Evolutionary conservation across 2,797 vertebrate species (phyloP).

Genomic region (Brachyrhaphis roseni): DNA sequence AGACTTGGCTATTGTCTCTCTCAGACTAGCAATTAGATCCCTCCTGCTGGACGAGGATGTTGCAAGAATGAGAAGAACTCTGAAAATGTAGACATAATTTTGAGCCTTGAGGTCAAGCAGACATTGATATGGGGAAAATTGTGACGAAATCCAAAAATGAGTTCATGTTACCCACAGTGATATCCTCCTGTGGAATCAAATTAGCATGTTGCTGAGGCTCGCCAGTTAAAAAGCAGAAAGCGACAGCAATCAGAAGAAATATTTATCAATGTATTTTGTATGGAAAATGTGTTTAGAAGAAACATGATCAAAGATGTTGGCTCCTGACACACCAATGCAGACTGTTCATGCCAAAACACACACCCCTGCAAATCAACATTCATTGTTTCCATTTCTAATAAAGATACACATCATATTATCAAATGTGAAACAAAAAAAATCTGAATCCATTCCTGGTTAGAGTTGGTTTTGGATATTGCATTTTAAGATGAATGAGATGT

Average conservation of each 20-base stretch:
- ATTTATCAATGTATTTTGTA: neutral
- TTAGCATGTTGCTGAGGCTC: neutral
- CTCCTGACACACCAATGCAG: neutral
- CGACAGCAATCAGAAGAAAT: neutral
- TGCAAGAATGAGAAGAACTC: neutral
- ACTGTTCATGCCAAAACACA: neutral
- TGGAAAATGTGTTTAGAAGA: neutral
- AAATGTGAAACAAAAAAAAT: neutral
- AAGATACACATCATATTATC: neutral
- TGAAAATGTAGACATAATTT: neutral
- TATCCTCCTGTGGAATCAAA: neutral
- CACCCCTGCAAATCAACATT: neutral
- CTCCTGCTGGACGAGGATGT: neutral
- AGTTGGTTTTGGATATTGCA: neutral
- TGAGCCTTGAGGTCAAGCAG: neutral
- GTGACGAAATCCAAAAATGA: neutral
- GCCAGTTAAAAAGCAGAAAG: neutral
- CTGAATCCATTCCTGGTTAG: neutral
- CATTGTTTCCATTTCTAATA: neutral
- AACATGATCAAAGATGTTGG: neutral
- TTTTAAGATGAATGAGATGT: neutral
- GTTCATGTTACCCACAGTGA: neutral
- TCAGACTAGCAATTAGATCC: neutral
- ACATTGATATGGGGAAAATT: neutral
- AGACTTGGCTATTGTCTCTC: too few species aligned